phyloP scores from a whole-genome alignment of 1,140 invertebrate genomes.

The Bombus consobrinus region DNA sequence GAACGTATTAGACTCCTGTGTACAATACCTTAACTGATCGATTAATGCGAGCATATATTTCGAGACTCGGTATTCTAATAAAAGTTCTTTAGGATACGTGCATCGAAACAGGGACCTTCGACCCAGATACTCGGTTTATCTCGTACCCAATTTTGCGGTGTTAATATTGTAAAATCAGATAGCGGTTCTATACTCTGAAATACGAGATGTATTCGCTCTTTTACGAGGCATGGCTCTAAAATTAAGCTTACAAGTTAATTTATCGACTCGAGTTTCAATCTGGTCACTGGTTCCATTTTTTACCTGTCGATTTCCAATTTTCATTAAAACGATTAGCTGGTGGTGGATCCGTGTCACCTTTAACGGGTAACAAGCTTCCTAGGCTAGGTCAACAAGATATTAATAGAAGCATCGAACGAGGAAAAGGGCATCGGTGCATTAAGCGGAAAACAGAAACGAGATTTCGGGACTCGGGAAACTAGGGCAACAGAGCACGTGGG shows the following conservation, averaged over 20 bases:
- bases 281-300: neutral
- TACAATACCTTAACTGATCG: neutral
- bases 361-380: neutral
- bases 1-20: no score
- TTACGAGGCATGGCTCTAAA: neutral
- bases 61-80: neutral
- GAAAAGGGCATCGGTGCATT: conserved; percentile 13
- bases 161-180: neutral
- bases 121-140: neutral
- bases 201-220: neutral
- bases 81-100: neutral
- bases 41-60: neutral
- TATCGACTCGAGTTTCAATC: neutral
- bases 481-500: conserved; percentile 57
- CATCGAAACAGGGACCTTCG: neutral
- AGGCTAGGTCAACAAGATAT: neutral
- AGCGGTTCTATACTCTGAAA: neutral
- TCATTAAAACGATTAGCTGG: neutral
- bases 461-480: conserved; percentile 66
- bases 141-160: neutral
- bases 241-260: neutral
- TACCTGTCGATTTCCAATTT: neutral
- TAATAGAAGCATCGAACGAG: conserved; percentile 21
- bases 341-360: neutral
- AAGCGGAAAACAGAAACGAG: conserved; percentile 52